Conservation (phyloP, 2,888 invertebrate genomes). For the Drosophila kuntzei region DNA sequence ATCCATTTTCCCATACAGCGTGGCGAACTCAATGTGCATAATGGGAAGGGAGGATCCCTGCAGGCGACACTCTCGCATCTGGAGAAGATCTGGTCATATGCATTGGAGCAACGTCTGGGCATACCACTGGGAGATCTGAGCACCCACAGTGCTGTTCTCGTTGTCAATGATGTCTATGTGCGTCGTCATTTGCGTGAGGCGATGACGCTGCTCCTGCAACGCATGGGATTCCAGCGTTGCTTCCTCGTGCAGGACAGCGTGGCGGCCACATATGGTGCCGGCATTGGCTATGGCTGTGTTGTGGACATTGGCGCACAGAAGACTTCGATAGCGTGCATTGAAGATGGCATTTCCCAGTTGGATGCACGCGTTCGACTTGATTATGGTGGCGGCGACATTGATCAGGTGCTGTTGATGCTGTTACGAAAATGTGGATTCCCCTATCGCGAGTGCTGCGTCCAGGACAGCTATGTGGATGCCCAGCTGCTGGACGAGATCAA, state of each 20-base stretch:
- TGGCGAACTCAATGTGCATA: slow-evolving; percentile 95
- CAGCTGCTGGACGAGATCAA: slow-evolving; percentile 93
- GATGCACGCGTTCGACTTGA: slow-evolving; percentile 93
- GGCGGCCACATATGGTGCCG: slow-evolving; percentile 93
- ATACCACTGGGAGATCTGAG: slow-evolving; percentile 90
- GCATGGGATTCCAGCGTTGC: slow-evolving; percentile 94
- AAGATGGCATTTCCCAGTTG: slow-evolving; percentile 97
- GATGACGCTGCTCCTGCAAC: slow-evolving; percentile 91
- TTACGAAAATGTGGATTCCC: slow-evolving; percentile 96
- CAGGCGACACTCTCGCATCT: slow-evolving; percentile 93
- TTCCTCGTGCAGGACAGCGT: slow-evolving; percentile 89
- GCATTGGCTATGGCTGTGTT: slow-evolving; percentile 94
- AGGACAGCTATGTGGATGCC: slow-evolving; percentile 91
- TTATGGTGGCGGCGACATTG: slow-evolving; percentile 96
- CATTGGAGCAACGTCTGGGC: slow-evolving; percentile 91
- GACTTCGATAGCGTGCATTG: slow-evolving; percentile 97
- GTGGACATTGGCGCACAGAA: slow-evolving; percentile 98
- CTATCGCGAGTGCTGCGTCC: slow-evolving; percentile 91
- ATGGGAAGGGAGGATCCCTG: slow-evolving; percentile 93
- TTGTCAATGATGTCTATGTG: slow-evolving; percentile 96
- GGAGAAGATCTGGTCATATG: slow-evolving; percentile 94
- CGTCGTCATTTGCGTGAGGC: slow-evolving; percentile 94
- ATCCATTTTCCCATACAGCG: slow-evolving; percentile 95
- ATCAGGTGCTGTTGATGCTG: slow-evolving; percentile 95
- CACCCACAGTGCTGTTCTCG: slow-evolving; percentile 93